Conservation (phyloP, 2,888 invertebrate genomes). For the Molanna angustata region DNA sequence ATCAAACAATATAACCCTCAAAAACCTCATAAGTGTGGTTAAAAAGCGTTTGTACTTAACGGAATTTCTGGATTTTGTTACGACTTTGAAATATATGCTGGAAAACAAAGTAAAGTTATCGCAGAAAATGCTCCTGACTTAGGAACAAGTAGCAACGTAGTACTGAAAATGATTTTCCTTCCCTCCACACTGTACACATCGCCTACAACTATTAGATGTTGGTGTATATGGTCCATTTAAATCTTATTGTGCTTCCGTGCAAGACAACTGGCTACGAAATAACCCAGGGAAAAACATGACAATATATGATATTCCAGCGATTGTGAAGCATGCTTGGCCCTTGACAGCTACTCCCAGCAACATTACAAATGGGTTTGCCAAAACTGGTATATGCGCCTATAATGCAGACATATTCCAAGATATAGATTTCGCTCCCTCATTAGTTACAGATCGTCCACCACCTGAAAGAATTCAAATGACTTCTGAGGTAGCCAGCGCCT, state of each 20-base stretch:
- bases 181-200: no score
- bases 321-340: slow-evolving; percentile 19
- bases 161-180: slow-evolving; percentile 2
- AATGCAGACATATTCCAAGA: slow-evolving; percentile 14
- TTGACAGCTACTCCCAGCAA: slow-evolving; percentile 14
- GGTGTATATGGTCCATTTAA: slow-evolving; percentile 24
- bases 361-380: slow-evolving; percentile 17
- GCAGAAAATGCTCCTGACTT: slow-evolving; percentile 4
- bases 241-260: background rate
- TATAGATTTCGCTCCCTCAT: slow-evolving; percentile 12
- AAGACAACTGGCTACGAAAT: slow-evolving; percentile 15
- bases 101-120: slow-evolving; percentile 2
- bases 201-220: slow-evolving; percentile 28
- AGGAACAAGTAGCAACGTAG: slow-evolving; percentile 2
- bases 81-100: slow-evolving; percentile 1
- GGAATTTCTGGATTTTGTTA: slow-evolving; percentile 2
- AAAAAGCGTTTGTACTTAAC: slow-evolving; percentile 1
- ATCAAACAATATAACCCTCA: background rate
- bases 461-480: slow-evolving; percentile 1
- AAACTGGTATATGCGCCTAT: slow-evolving; percentile 20
- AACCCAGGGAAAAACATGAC: slow-evolving; percentile 20
- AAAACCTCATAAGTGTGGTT: background rate
- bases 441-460: slow-evolving; percentile 6
- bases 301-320: slow-evolving; percentile 19
- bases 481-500: background rate